Evolutionary conservation across 2,797 vertebrate species (phyloP), one percentile per base, ranked within the genome.

Genomic region (Acestrorhynchus altus): DNA sequence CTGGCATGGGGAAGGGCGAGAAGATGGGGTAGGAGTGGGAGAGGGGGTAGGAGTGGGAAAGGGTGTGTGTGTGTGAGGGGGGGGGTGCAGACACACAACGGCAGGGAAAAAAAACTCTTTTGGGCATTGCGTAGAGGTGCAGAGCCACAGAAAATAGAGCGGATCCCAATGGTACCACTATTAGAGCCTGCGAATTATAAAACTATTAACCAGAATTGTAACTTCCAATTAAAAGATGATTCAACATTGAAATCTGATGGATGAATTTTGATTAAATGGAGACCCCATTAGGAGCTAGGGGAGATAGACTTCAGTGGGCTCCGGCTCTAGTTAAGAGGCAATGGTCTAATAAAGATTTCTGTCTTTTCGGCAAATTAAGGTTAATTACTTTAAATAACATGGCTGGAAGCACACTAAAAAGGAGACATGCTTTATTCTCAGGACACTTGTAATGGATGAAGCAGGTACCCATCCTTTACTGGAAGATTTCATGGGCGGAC

Each of bases 141-240:
- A 87, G 91, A 93, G 92, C 91, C 90, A 91, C 93, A 90, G 93
- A 96, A 97, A 96, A 92, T 96, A 93, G 96, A 97, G 94, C 95
- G 92, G 93, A 95, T 98, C 96, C 96, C 96, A 95, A 93, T 92
- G 95, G 96, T 96, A 94, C 94, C 93, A 95, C 95, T 95, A 96
- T 97, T 97, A 96, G 94, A 95, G 95, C 93, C 92, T 93, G 93
- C 83, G 93, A 97, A 98, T 98, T 97, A 98, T 95, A 96, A 97
- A 97, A 98, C 96, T 98, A 98, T 98, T 98, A 98, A 96, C 95
- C 95, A 98, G 96, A 96, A 96, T 81, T 96, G 95, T 97, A 98
- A 96, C 95, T 98, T 94, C 96, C 96, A 98, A 98, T 98, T 98
- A 98, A 98, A 97, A 97, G 94, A 96, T 96, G 96, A 98, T 98